Base-by-base conservation (phyloP, 64 coral and sea anemone species). In the Hydrozoanthus tunicans region DNA sequence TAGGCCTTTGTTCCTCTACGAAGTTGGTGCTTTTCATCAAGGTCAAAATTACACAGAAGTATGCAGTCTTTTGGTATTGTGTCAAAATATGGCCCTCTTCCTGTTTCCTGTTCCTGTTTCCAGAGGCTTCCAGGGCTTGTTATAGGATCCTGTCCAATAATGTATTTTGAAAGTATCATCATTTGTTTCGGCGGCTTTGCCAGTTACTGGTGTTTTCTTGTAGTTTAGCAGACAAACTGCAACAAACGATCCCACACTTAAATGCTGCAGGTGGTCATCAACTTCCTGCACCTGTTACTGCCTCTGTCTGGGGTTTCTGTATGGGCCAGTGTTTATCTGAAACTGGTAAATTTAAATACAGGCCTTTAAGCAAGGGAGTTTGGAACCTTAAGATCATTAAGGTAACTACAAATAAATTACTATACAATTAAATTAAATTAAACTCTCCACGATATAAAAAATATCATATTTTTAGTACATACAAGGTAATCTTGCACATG, bases 21-120 rank as follows among this genome's bases (percentile, higher is more conserved):
- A 62, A 70, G 67, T 17, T 70, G 67, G 10, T 70, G 9, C 67
- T 70, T 70, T 70, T 70, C 67, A 20, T 70, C 15, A 17, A 70
- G 67, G 67, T 70, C 67, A 70, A 70, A 70, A 70, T 5, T 17
- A 64, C 62, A 64, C 7, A 64, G 62, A 0, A 64, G 62, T 64
- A 64, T 64, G 62, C 62, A 64, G 62, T 15, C 67, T 70, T 70
- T 70, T 70, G 11, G 67, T 70, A 70, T 9, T 70, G 5, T 70
- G 67, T 70, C 67, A 70, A 70, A 15, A 70, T 70, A 70, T 70
- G 67, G 67, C 67, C 67, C 67, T 70, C 12, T 17, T 70, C 67
- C 60, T 12, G 59, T 61, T 61, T 5, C 59, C 59, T 6, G 10
- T 69, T 62, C 61, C 61, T 62, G 62, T 64, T 64, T 64, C 62